phyloP scores from a whole-genome alignment of 1,140 invertebrate species.

The Piezodorus guildinii region DNA sequence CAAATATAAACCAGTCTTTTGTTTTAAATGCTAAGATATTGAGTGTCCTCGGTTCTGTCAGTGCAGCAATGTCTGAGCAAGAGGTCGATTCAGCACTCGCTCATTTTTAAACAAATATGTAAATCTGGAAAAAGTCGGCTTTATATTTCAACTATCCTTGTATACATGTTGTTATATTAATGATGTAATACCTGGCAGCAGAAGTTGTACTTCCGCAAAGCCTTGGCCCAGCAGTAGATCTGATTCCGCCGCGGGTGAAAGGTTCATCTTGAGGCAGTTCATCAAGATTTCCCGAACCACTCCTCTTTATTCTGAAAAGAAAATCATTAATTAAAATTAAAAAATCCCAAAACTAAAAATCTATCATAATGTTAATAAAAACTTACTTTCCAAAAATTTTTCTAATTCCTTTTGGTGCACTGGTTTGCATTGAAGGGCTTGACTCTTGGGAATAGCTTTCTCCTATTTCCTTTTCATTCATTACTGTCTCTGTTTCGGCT shows the following conservation, averaged over 20 bases:
- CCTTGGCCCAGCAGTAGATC: constrained; percentile 64
- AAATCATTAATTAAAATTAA: neutral
- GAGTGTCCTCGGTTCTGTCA: too few relatives aligned
- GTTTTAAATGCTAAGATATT: too few relatives aligned
- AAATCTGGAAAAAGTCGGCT: too few relatives aligned
- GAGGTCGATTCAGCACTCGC: too few relatives aligned
- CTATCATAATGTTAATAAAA: neutral
- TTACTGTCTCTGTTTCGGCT: constrained; percentile 59
- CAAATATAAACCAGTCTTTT: too few relatives aligned
- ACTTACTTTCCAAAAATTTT: constrained; percentile 54
- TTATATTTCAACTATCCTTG: too few relatives aligned
- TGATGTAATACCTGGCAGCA: constrained; percentile 4
- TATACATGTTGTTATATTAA: too few relatives aligned
- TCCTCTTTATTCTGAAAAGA: constrained; percentile 46
- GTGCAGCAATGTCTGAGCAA: too few relatives aligned
- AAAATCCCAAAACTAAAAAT: neutral
- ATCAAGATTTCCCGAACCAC: constrained; percentile 58
- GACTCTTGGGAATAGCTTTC: constrained; percentile 35
- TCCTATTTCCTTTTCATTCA: constrained; percentile 32
- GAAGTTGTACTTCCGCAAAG: constrained; percentile 41
- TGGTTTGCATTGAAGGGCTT: constrained; percentile 39
- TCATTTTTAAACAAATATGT: too few relatives aligned
- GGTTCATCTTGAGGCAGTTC: constrained; percentile 45
- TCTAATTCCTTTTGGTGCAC: constrained; percentile 43
- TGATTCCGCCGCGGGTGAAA: constrained; percentile 56